These are phyloP conservation scores for Sipha flava DNA, from an alignment of 1,140 invertebrate species.

Conservation along the genomic window DNA sequence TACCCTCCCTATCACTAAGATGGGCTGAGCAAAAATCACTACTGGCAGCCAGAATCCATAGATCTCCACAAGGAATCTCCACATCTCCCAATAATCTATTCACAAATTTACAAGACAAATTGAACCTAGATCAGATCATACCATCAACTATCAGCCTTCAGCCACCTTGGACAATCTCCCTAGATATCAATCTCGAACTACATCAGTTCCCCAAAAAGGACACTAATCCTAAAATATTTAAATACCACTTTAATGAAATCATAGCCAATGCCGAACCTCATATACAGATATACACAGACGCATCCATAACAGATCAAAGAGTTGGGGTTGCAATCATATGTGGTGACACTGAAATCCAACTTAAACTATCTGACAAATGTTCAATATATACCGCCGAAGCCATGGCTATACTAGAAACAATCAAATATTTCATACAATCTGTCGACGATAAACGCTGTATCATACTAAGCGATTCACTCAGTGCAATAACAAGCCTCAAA, in stretches of 20 bases:
- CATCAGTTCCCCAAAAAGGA: no score
- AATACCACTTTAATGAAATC: not conserved
- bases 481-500: not conserved
- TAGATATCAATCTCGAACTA: no score
- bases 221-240: not conserved
- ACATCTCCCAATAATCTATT: no score
- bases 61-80: no score
- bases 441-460: not conserved
- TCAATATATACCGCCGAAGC: not conserved
- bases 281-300: not conserved
- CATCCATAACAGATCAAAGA: not conserved
- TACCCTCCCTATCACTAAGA: not conserved
- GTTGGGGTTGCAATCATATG: not conserved
- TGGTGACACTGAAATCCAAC: not conserved
- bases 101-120: no score
- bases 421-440: not conserved
- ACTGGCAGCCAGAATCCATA: not conserved
- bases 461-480: not conserved
- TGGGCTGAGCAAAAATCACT: not conserved
- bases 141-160: no score
- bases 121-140: no score
- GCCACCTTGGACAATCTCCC: no score
- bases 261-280: not conserved
- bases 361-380: not conserved
- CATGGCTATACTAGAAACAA: not conserved